Evolutionary conservation across 2,797 vertebrate species (phyloP), one percentile per base, ranked within the genome.

Genomic region (Prunella strophiata): DNA sequence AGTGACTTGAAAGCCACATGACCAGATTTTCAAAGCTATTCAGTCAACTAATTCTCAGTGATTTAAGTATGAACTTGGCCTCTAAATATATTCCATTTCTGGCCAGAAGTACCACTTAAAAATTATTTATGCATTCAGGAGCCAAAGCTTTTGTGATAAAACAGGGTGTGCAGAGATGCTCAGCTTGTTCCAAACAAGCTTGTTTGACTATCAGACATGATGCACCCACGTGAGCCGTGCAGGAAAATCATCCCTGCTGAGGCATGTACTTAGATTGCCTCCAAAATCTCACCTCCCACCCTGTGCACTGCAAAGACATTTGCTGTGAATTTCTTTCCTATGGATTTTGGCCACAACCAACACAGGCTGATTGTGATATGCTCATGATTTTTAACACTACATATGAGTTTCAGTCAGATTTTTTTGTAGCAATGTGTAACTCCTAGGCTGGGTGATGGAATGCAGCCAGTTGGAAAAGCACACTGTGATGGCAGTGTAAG

Each of bases 21-120:
- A 74, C 42, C n/a, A 82, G 72, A 71, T 94, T 94, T 89, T 89
- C 68, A 47, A 79, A 89, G 32, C 34, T 71, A 34, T 77, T 92
- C 34, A 74, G 30, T 47, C 27, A 47, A 47, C 45, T 32, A 54
- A 54, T 67, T 91, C 45, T 34, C 16, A 47, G 48, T 32, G 50
- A 94, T 67, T 85, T 76, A 42, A 82, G 62, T 89, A 52, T 18
- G 16, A 91, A 85, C 86, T 77, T 68, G 13, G 9, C 76, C 34
- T 47, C 36, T 85, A 75, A 85, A 74, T 42, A 50, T 13, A 20
- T 82, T 78, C 43, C 3, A 13, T 79, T 87, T 93, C 75, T 92
- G 68, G 13, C 59, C 65, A 85, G 86, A 74, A 92, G 29, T 58
- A 43, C 25, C 27, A 68, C 47, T 77, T 87, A 2, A 80, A 84